Evolutionary conservation across 2,797 vertebrate species (phyloP).

Genomic region (Chrosomus eos): DNA sequence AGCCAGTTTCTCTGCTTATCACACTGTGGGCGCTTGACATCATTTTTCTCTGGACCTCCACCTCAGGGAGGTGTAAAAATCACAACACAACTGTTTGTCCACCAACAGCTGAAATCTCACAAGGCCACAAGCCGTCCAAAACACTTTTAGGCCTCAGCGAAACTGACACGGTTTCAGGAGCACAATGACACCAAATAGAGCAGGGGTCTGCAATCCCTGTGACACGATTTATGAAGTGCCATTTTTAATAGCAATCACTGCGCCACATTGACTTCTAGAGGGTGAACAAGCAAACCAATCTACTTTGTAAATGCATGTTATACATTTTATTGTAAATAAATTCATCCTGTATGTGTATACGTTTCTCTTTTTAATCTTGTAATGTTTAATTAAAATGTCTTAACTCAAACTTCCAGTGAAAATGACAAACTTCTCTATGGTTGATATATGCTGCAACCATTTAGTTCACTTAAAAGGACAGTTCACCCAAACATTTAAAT

Average conservation of each 20-base stretch:
- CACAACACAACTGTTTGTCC: conserved; percentile 17
- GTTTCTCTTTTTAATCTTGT: background rate
- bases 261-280: background rate
- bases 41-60: conserved; percentile 6
- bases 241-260: conserved; percentile 9
- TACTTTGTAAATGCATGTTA: background rate
- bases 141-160: background rate
- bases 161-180: conserved; percentile 5
- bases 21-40: conserved; percentile 5
- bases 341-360: background rate
- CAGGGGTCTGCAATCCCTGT: background rate
- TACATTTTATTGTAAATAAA: background rate
- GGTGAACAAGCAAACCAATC: background rate
- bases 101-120: conserved; percentile 16
- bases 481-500: background rate
- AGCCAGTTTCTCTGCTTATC: background rate
- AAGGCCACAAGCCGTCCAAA: conserved; percentile 1
- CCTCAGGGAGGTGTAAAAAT: conserved; percentile 20
- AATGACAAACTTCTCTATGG: background rate
- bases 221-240: background rate
- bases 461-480: background rate
- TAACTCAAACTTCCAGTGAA: background rate
- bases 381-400: background rate
- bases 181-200: background rate
- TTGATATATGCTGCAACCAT: background rate